Evolutionary conservation across 2,797 vertebrate genomes (phyloP).

Genomic region (Sebastes melanostomus): DNA sequence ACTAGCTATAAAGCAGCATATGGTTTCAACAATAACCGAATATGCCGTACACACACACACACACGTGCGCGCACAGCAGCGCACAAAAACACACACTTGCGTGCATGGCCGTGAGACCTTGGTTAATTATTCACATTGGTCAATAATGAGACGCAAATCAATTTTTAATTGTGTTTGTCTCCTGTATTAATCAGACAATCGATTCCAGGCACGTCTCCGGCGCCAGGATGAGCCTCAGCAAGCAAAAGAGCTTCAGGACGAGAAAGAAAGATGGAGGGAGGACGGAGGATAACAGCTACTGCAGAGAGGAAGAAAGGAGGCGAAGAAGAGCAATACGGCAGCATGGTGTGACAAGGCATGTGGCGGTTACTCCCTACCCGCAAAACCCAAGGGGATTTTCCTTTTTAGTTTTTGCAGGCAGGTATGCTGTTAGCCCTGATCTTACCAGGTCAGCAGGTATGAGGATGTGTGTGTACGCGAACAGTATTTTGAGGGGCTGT

Average conservation of each 20-base stretch:
- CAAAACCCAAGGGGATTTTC: neutral
- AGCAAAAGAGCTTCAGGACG: constrained; percentile 27
- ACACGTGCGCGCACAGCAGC: neutral
- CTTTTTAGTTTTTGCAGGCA: constrained; percentile 21
- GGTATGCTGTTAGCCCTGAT: constrained; percentile 19
- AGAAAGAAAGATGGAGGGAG: constrained; percentile 17
- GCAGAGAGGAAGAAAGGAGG: constrained; percentile 3
- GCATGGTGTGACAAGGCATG: constrained; percentile 14
- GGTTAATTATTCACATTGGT: constrained; percentile 72
- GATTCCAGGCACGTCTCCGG: constrained; percentile 57
- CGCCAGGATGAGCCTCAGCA: constrained; percentile 30
- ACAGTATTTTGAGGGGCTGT: constrained; percentile 50
- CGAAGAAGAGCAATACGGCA: neutral
- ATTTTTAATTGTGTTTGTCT: constrained; percentile 76
- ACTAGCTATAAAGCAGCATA: neutral
- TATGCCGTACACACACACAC: neutral
- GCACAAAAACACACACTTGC: neutral
- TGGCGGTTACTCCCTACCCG: neutral
- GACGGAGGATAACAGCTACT: constrained; percentile 4
- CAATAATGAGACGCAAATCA: constrained; percentile 70
- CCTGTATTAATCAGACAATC: constrained; percentile 68
- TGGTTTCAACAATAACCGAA: neutral
- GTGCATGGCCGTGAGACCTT: constrained; percentile 27
- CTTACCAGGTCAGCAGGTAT: constrained; percentile 27
- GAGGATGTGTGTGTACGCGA: neutral